Conservation (phyloP, 2,797 vertebrate genomes). For the Zonotrichia albicollis region DNA sequence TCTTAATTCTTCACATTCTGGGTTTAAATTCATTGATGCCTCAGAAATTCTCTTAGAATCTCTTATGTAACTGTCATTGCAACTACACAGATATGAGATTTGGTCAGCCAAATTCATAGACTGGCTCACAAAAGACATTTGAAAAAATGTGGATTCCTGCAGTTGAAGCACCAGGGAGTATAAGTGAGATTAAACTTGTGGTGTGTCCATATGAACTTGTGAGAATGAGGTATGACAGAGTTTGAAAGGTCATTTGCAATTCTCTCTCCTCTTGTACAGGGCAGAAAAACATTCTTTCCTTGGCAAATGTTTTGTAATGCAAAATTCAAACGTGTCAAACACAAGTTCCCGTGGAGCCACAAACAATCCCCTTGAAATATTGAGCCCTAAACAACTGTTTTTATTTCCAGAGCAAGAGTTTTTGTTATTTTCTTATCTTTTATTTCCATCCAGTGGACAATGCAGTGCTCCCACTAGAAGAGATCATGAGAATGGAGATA, state of each 20-base stretch:
- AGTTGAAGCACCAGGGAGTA: background rate
- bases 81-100: background rate
- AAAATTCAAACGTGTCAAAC: constrained; percentile 25
- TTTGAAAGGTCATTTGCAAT: background rate
- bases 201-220: background rate
- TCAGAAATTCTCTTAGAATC: background rate
- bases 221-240: background rate
- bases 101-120: background rate
- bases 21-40: background rate
- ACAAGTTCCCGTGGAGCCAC: background rate
- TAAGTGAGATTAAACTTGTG: background rate
- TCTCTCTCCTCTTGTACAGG: background rate
- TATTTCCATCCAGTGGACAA: constrained; percentile 12
- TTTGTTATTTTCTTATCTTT: constrained; percentile 48
- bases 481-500: background rate
- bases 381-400: constrained; percentile 3
- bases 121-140: background rate
- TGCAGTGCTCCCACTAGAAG: background rate
- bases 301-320: background rate
- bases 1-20: background rate
- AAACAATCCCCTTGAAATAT: constrained; percentile 37
- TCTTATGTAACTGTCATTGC: background rate
- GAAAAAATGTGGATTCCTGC: background rate
- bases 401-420: constrained; percentile 13
- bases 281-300: background rate